Evolutionary conservation across 2,113 vertebrate genomes (phyloP).

Genomic region (Sturnus vulgaris): DNA sequence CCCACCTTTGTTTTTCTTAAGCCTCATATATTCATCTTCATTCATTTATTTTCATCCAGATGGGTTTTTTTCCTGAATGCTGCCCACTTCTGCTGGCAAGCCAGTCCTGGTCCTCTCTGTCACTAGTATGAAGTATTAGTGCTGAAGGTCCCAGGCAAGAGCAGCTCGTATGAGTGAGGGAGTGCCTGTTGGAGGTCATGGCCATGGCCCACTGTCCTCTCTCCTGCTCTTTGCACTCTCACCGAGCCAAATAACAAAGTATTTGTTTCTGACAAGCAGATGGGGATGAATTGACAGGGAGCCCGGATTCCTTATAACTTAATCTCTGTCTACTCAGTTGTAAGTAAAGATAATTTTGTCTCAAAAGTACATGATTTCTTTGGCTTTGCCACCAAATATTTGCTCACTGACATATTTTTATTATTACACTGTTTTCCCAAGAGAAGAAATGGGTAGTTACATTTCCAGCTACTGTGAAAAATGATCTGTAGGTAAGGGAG

Average conservation of each 20-base stretch:
- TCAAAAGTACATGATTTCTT: not conserved
- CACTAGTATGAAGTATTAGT: not conserved
- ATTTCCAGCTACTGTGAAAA: not conserved
- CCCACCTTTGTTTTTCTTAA: not conserved
- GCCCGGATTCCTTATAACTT: not conserved
- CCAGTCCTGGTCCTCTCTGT: not conserved
- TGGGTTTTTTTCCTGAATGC: not conserved
- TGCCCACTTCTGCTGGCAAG: not conserved
- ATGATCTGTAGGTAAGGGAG: not conserved
- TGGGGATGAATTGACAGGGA: constrained; percentile 32
- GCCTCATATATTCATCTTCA: not conserved
- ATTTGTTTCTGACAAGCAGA: constrained; percentile 18
- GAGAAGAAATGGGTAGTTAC: not conserved
- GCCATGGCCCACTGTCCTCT: not conserved
- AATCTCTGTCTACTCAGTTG: constrained; percentile 27
- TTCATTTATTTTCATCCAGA: not conserved
- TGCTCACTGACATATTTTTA: not conserved
- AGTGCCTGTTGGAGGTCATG: not conserved
- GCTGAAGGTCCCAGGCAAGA: not conserved
- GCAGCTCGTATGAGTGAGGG: not conserved
- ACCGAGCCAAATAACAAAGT: not conserved
- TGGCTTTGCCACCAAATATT: not conserved
- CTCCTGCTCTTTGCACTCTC: not conserved
- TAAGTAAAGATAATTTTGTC: constrained; percentile 18
- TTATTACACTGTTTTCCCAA: not conserved